Evolutionary conservation across 2,113 vertebrate genomes (phyloP).

Genomic region (Paralichthys olivaceus): DNA sequence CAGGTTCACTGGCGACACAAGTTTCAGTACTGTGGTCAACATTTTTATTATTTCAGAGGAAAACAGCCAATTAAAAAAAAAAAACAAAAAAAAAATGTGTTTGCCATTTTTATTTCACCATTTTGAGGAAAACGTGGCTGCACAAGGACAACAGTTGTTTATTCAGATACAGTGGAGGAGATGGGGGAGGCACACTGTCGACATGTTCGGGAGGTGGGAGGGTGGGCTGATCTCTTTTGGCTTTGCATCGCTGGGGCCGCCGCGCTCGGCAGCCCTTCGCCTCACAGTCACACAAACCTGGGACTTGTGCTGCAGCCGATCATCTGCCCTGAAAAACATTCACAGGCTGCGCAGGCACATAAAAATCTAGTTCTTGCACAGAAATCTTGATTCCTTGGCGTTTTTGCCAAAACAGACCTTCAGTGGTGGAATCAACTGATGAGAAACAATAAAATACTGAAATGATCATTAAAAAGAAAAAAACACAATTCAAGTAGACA

Average conservation of each 20-base stretch:
- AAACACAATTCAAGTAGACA: conserved; percentile 65
- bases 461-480: conserved; percentile 64
- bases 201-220: conserved; percentile 37
- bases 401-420: conserved; percentile 19
- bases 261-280: conserved; percentile 43
- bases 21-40: conserved; percentile 53
- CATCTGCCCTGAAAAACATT: conserved; percentile 45
- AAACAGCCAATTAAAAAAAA: conserved; percentile 62
- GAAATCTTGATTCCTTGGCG: conserved; percentile 39
- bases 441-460: conserved; percentile 58
- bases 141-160: conserved; percentile 81
- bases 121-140: conserved; percentile 87
- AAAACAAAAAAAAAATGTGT: conserved; percentile 72
- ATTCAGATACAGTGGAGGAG: conserved; percentile 77
- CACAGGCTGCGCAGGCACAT: conserved; percentile 56
- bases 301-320: conserved; percentile 41
- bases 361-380: conserved; percentile 34
- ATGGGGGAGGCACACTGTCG: conserved; percentile 67
- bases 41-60: conserved; percentile 75
- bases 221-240: conserved; percentile 44
- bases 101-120: conserved; percentile 88
- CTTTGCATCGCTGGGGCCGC: conserved; percentile 49
- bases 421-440: conserved; percentile 29
- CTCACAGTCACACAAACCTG: conserved; percentile 53
- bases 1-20: background rate